Evolutionary conservation across 2,888 invertebrate genomes (phyloP).

Genomic region (Spodoptera picta): DNA sequence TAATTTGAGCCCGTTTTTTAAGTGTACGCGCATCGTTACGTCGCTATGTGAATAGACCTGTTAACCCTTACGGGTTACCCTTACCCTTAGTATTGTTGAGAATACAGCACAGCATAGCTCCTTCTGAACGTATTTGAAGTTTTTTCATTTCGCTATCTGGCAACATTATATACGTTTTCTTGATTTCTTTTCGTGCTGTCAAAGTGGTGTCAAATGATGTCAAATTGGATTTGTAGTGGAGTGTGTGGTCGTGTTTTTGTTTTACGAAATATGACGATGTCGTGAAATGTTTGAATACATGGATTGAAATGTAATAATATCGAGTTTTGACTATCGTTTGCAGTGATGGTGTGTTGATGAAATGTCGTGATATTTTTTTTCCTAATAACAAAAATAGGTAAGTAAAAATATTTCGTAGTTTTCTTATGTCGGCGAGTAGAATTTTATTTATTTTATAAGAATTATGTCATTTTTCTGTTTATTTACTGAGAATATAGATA

Average conservation of each 20-base stretch:
- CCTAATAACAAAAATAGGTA: slow-evolving; percentile 46
- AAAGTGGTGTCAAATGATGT: slow-evolving; percentile 49
- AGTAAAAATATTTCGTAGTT: slow-evolving; percentile 16
- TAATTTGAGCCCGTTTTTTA: too few relatives aligned
- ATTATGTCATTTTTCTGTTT: too few relatives aligned
- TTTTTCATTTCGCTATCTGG: slow-evolving; percentile 12
- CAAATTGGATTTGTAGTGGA: slow-evolving; percentile 58
- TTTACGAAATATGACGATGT: slow-evolving; percentile 64
- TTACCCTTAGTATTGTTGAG: too few relatives aligned
- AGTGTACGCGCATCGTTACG: too few relatives aligned
- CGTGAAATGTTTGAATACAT: slow-evolving; percentile 74
- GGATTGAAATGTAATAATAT: slow-evolving; percentile 62
- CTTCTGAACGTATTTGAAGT: too few relatives aligned
- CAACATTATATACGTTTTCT: slow-evolving; percentile 6
- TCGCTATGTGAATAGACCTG: too few relatives aligned
- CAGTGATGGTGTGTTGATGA: slow-evolving; percentile 67
- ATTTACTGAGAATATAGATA: too few relatives aligned
- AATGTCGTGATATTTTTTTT: slow-evolving; percentile 60
- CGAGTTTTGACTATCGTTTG: slow-evolving; percentile 60
- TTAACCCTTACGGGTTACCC: too few relatives aligned
- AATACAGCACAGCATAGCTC: too few relatives aligned
- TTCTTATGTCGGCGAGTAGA: slow-evolving; percentile 12
- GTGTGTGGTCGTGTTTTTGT: slow-evolving; percentile 75
- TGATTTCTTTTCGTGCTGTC: slow-evolving; percentile 2
- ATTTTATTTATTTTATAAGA: slow-evolving; percentile 6